Percentiles rank a stretch among this genome's conserved stretches.
Evolutionary conservation across 2,113 vertebrate species (phyloP).

Genomic region (Cricetomys ansorgei): DNA sequence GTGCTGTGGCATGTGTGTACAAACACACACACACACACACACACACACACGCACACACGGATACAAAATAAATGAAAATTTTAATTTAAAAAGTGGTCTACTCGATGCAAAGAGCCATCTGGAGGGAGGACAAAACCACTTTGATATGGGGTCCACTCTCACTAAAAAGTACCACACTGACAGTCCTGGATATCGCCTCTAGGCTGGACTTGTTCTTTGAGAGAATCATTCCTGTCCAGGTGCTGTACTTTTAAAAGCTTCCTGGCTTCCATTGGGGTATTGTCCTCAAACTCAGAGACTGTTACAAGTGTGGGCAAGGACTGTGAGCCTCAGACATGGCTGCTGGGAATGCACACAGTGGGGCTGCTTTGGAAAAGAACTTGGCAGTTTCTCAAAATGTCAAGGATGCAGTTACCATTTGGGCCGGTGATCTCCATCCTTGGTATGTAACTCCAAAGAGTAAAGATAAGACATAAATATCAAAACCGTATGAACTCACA

Average conservation of each 20-base stretch:
- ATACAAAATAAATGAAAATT: background rate
- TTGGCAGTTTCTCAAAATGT: background rate
- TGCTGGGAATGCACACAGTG: background rate
- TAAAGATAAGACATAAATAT: background rate
- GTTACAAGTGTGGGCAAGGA: background rate
- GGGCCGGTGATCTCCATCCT: background rate
- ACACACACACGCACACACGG: background rate
- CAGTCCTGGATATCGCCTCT: background rate
- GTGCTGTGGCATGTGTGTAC: background rate
- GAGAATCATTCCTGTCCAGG: background rate
- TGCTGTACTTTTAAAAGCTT: background rate
- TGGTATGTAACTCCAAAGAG: background rate
- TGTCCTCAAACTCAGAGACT: background rate
- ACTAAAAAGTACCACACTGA: background rate
- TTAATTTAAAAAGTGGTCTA: background rate
- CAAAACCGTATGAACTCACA: rapidly evolving
- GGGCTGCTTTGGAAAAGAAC: background rate
- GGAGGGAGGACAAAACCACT: background rate
- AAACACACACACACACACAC: background rate
- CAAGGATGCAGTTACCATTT: background rate
- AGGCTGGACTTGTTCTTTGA: background rate
- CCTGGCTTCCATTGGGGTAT: background rate
- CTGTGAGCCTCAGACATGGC: rapidly evolving
- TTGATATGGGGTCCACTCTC: background rate
- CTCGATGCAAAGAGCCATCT: background rate